phyloP scores from a whole-genome alignment of 2,797 vertebrate species.

The Coregonus suidteri region DNA sequence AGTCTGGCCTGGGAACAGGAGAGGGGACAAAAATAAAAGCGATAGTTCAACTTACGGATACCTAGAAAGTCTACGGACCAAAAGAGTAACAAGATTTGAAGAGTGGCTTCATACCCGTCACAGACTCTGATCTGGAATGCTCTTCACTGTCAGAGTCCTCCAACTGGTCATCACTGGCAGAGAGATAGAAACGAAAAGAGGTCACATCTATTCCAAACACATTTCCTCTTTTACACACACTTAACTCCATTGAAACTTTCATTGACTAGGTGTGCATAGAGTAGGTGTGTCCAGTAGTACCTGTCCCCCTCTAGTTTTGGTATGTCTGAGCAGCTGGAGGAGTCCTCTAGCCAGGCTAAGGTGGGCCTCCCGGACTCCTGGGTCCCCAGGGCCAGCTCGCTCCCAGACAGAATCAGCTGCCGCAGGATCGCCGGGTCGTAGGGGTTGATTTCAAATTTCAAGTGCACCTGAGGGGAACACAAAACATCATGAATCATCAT shows the following conservation, averaged over 20 bases:
- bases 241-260: background rate
- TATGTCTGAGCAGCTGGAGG: slow-evolving; percentile 95
- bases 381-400: slow-evolving; percentile 82
- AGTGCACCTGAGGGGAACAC: slow-evolving; percentile 83
- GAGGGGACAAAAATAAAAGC: background rate
- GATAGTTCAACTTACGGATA: no score
- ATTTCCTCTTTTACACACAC: background rate
- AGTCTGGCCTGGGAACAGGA: slow-evolving; percentile 79
- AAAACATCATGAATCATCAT: background rate
- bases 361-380: slow-evolving; percentile 91
- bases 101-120: slow-evolving; percentile 80
- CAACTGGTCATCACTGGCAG: slow-evolving; percentile 91
- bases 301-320: slow-evolving; percentile 99
- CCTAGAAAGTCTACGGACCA: no score
- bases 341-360: slow-evolving; percentile 93
- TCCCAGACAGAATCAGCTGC: slow-evolving; percentile 86
- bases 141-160: slow-evolving; percentile 99
- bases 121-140: slow-evolving; percentile 96
- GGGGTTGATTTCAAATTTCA: slow-evolving; percentile 97
- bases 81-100: background rate
- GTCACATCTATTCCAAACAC: background rate
- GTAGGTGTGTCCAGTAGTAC: slow-evolving; percentile 64
- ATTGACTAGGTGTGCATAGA: background rate
- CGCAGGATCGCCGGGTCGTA: slow-evolving; percentile 95
- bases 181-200: slow-evolving; percentile 11